Percentiles rank a stretch among this genome's conserved stretches.
These are phyloP conservation scores for Acomys russatus DNA, from an alignment of 2,797 vertebrate species.

Conservation along the genomic window DNA sequence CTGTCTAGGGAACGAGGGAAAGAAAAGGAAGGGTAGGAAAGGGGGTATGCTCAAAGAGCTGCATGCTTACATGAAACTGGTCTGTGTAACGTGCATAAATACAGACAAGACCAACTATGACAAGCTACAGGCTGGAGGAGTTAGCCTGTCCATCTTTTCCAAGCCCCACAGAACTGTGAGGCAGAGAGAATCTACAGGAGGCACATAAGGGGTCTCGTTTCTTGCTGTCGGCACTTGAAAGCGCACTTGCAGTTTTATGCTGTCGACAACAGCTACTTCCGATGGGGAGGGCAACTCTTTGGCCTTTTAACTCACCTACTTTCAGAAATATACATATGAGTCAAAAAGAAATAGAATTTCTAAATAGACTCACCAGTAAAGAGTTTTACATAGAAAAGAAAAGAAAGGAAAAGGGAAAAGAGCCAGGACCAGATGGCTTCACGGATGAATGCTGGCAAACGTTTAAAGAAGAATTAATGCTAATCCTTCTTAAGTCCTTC, in stretches of 20 bases:
- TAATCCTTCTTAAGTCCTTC: conserved; percentile 5
- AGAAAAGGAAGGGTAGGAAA: neutral
- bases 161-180: neutral
- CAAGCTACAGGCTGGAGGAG: neutral
- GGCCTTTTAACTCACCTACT: neutral
- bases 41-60: neutral
- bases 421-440: neutral
- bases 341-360: neutral
- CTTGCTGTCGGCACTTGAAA: neutral
- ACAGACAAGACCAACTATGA: neutral
- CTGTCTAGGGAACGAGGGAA: neutral
- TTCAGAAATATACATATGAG: neutral
- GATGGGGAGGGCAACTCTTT: neutral
- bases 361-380: neutral
- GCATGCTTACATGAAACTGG: neutral
- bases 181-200: neutral
- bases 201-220: neutral
- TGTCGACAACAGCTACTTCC: neutral
- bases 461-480: conserved; percentile 6
- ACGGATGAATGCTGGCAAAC: neutral
- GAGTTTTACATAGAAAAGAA: neutral
- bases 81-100: neutral
- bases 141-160: neutral
- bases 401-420: neutral
- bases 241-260: neutral